Base-by-base conservation (phyloP, 2,888 invertebrate genomes). In the Hirtodrosophila duncani region DNA sequence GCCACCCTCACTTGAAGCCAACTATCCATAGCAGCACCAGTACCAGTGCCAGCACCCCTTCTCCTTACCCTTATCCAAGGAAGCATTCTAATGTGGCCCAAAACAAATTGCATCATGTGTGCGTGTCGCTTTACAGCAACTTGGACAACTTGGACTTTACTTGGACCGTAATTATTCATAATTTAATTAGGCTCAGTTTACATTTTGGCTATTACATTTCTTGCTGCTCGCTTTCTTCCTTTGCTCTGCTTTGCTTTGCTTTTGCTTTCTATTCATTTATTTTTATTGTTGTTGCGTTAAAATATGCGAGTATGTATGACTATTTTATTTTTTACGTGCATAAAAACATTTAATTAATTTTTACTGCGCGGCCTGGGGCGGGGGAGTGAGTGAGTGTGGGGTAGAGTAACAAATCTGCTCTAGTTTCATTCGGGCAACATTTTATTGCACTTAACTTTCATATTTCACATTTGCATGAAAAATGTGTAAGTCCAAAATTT, bases 121-220 rank as follows among this genome's bases (percentile, higher is more conserved):
- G 82, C 83, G 82, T 82, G 82, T 71, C 57, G 67, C 58, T 59
- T 74, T 63, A 67, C 65, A 67, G 50, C 53, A 36, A 48, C 51
- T 52, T 51, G 34, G 42, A 33, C 42, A 43, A 51, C n/a, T n/a
- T n/a, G 53, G 50, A 46, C 58, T 27, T 36, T n/a, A n/a, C n/a
- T n/a, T n/a, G n/a, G 55, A 24, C 16, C 52, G 57, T 70, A 81
- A 82, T 83, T 83, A 82, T 82, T 83, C 84, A 82, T 84, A 81
- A 83, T 83, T 83, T 83, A 83, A 83, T 84, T 83, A 84, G 84
- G 83, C 67, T 75, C 63, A 74, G 68, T 61, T 74, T 78, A 67
- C 71, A 81, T 66, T 67, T 67, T 53, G 53, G 50, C 53, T 51
- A 46, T 49, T 57, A 14, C 44, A 20, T 34, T 45, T 34, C 21